Base-by-base conservation (phyloP, 2,888 invertebrate genomes). In the Cataglyphis rosenhaueri region DNA sequence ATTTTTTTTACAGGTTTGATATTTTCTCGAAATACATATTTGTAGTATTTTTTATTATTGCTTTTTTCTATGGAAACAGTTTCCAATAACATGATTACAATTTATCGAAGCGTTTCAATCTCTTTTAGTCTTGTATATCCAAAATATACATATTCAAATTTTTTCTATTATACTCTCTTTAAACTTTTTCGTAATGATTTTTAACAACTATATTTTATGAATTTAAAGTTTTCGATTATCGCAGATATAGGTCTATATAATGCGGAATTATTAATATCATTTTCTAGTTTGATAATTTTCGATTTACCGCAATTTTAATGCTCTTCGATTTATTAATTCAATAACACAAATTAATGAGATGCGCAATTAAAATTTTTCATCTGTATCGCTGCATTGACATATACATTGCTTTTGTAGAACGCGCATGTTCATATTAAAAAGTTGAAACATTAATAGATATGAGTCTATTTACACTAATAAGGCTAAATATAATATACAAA, bases 21-120 rank as follows among this genome's bases (percentile, higher is more conserved):
- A 18, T 25, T 25, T 71, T 35, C 10, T 25, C n/a, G 48, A 18
- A 52, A 25, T 6, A 21, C 10, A 12, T 35, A 15, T 75, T 52
- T 75, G 15, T 52, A 25, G 25, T 15, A 18, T 21, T 65, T 29
- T 74, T 35, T 21, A 21, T 52, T 52, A 18, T 35, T 52, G 35
- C 2, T 64, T 74, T 64, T 74, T 62, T 75, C 18, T 38, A 3
- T 35, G 21, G 62, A 21, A 62, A 48, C 35, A 48, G 0, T 75
- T 76, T 55, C 8, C 38, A 25, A 55, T 52, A 64, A 52, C 64
- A 9, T 21, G 41, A 25, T 29, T 64, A 10, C 25, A 52, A 64
- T 35, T 15, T 35, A 75, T 52, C 12, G 44, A 74, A 74, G 21
- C 44, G 48, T 64, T 75, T 64, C 25, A 52, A 12, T 38, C n/a